Conservation (phyloP, 2,797 vertebrate genomes). For the Arnoldichthys spilopterus region DNA sequence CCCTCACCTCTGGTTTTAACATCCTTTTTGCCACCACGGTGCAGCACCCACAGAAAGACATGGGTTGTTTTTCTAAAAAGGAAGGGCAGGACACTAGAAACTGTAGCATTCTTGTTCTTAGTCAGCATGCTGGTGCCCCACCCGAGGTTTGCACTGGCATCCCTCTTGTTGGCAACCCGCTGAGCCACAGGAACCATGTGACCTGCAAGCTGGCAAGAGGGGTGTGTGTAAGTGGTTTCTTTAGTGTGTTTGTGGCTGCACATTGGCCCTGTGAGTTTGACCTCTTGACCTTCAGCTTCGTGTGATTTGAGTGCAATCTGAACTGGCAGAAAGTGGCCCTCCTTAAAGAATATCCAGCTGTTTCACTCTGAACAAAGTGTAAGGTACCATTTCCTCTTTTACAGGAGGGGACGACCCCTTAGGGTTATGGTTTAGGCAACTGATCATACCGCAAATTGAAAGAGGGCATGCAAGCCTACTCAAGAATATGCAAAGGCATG, state of each 20-base stretch:
- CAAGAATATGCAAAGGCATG: not conserved
- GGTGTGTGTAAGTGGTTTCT: not conserved
- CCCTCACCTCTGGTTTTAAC: not conserved
- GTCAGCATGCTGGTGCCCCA: conserved; percentile 42
- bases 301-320: not conserved
- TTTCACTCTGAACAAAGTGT: not conserved
- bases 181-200: conserved; percentile 21
- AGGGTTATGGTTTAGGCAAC: not conserved
- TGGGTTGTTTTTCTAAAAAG: not conserved
- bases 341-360: not conserved
- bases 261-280: not conserved
- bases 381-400: conserved; percentile 12
- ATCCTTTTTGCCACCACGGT: not conserved
- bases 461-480: not conserved
- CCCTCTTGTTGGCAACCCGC: conserved; percentile 13
- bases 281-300: conserved; percentile 6
- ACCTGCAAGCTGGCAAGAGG: not conserved
- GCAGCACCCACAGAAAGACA: not conserved
- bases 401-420: not conserved
- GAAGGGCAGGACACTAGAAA: conserved; percentile 22
- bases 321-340: not conserved
- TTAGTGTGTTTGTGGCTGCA: not conserved
- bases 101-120: conserved; percentile 9
- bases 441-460: not conserved
- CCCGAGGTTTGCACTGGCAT: conserved; percentile 30